Base-by-base conservation (phyloP, 2,797 vertebrate genomes). In the Pelobates cultripes region DNA sequence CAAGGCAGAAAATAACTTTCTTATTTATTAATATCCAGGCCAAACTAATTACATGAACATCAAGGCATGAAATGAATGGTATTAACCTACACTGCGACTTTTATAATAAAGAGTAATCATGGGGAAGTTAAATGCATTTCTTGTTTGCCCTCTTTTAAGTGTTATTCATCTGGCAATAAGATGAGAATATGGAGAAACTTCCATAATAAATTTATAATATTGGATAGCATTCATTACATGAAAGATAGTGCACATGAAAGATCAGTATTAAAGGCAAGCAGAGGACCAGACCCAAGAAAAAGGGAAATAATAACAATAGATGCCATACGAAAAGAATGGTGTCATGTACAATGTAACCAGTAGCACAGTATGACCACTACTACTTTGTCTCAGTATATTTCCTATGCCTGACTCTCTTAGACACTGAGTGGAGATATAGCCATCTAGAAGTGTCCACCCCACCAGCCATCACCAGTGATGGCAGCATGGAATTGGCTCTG, bases 21-120 rank as follows among this genome's bases (percentile, higher is more conserved):
- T 63, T 63, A 63, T 28, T 75, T 75, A 64, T 75, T 75, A 75
- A 45, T 75, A 75, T 43, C 7, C 73, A 64, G 43, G 42, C 57
- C 57, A 45, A 74, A 60, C 55, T 61, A 75, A 75, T 63, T 63
- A 75, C 73, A 75, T 28, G 73, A 75, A 75, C 9, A 75, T 75
- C 57, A 63, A 74, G 55, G 73, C 57, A 75, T 75, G 60, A 75
- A 63, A 75, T 75, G 7, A 75, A 63, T 75, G 73, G 73, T n/a
- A 74, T 75, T 63, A 64, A 75, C 55, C 57, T 63, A 53, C 60
- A 63, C 72, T 74, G 53, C 43, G 72, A n/a, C 57, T 75, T 44
- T 44, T 75, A 64, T 57, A 75, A 75, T 43, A 43, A 75, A 60
- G 41, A 5, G 40, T 73, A 55, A 55, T 73, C 47, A 60, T 43